Base-by-base conservation (phyloP, 2,888 invertebrate species). In the Phyllotreta cruciferae region DNA sequence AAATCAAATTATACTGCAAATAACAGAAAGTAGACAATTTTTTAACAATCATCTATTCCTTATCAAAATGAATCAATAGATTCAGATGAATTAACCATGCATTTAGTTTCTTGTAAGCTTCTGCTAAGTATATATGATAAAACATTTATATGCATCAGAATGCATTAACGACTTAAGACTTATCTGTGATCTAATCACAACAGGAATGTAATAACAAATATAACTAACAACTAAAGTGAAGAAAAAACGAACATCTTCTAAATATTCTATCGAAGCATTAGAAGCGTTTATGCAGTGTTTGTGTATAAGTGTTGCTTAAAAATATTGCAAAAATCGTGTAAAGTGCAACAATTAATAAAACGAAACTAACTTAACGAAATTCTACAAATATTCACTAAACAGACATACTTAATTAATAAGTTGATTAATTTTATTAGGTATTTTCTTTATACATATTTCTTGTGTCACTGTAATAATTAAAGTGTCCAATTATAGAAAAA, bases 121-220 rank as follows among this genome's bases (percentile, higher is more conserved):
- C 45, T 10, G 35, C 14, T n/a, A 50, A 14, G 10, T 47, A 14
- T 47, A 14, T 24, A 54, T 57, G 69, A 74, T 64, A 73, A 73
- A 73, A 73, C 70, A 71, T 73, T 68, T 73, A 74, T 71, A 70
- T 75, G 75, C 75, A 75, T 67, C 63, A 68, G 66, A 69, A 74
- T 74, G 73, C 73, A 74, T 74, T 69, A 73, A 74, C 74, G 74
- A 74, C 71, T 70, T 70, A 71, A 72, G 69, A 67, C 71, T 66
- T 64, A 70, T 63, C 67, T 57, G 73, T 70, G 73, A 74, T 74
- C 69, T 68, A 70, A 74, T 75, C 75, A 72, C 73, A 71, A 41
- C 68, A 71, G 77, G 78, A 77, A 77, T 78, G 78, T 77, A 65
- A 24, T 70, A 70, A 69, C 66, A 66, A 69, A 66, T 49, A 66